phyloP scores from a whole-genome alignment of 2,113 vertebrate genomes.

The Rhinolophus sinicus region DNA sequence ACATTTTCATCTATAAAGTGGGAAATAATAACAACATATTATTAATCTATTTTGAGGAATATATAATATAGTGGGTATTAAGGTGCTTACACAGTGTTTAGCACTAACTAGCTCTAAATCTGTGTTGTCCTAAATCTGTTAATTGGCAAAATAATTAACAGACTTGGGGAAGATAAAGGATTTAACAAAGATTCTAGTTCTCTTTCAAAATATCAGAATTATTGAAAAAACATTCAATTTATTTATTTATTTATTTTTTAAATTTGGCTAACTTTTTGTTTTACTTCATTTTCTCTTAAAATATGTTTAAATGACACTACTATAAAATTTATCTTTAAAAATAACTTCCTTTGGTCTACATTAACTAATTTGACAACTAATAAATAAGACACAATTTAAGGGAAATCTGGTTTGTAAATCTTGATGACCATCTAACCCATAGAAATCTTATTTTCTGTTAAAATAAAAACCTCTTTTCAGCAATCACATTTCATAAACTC shows the following conservation, averaged over 20 bases:
- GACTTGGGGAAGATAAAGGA: background rate
- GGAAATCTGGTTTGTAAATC: background rate
- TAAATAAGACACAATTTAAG: background rate
- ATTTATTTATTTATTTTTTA: background rate
- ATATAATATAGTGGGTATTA: background rate
- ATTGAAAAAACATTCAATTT: background rate
- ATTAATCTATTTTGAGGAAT: background rate
- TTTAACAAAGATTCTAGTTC: background rate
- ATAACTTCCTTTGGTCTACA: background rate
- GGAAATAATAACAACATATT: background rate
- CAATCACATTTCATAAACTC: background rate
- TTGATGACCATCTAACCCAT: background rate
- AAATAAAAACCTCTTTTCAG: background rate
- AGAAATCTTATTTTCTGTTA: background rate
- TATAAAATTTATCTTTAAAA: background rate
- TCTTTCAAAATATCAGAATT: background rate
- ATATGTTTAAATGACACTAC: background rate
- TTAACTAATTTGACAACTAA: conserved; percentile 3
- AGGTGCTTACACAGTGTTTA: background rate
- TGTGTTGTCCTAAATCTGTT: background rate
- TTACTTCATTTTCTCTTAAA: conserved; percentile 8
- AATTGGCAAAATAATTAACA: conserved; percentile 8
- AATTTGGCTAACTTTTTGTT: conserved; percentile 9
- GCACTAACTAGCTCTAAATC: background rate
- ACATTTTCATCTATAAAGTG: background rate